Percentiles rank a stretch among this genome's conserved stretches.
phyloP scores from a whole-genome alignment of 1,140 invertebrate species.

The Trichonephila clavipes region DNA sequence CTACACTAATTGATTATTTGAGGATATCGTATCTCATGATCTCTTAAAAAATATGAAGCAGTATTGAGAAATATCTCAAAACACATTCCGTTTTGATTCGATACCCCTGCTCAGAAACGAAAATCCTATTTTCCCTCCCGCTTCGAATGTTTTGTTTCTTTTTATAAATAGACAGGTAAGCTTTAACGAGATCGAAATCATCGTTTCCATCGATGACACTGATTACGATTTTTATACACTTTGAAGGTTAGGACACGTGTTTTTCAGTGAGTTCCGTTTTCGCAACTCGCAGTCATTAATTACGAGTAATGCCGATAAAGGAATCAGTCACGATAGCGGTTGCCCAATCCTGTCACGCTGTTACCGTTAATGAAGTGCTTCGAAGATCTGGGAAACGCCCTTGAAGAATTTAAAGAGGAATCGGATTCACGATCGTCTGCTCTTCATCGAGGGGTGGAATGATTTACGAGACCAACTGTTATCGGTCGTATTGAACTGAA shows the following conservation, averaged over 20 bases:
- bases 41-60: no score
- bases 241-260: neutral
- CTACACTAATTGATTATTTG: no score
- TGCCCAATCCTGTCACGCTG: conserved; percentile 4
- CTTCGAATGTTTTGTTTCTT: neutral
- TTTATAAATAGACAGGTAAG: neutral
- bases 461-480: neutral
- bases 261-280: neutral
- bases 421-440: neutral
- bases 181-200: neutral
- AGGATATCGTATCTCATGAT: no score
- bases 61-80: no score
- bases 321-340: conserved; percentile 25
- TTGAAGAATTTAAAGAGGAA: conserved; percentile 1
- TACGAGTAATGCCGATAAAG: neutral
- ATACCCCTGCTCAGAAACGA: neutral
- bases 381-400: neutral
- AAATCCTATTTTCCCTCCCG: neutral
- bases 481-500: neutral
- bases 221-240: neutral
- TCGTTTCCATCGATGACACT: neutral
- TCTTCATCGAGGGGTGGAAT: neutral
- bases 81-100: no score
- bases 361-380: conserved; percentile 14
- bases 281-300: neutral